These are phyloP conservation scores for Drosophila punjabiensis DNA, from an alignment of 1,140 invertebrate species.

Conservation along the genomic window DNA sequence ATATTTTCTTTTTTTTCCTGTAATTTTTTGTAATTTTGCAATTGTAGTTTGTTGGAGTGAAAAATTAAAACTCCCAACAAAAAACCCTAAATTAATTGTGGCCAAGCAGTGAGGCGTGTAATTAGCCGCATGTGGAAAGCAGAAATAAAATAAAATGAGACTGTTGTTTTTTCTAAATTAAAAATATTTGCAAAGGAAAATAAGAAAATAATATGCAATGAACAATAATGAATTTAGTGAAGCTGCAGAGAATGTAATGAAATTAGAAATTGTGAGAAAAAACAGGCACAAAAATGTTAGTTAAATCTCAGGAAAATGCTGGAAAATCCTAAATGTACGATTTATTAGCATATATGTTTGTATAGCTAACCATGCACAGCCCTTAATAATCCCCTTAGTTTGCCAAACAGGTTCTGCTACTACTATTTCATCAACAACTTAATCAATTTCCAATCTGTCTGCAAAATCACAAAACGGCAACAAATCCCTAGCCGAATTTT, in stretches of 20 bases:
- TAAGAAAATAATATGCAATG: not conserved
- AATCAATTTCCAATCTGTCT: conserved; percentile 40
- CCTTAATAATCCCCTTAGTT: conserved; percentile 6
- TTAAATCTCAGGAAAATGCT: no score
- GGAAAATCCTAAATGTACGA: not conserved
- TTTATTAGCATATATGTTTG: not conserved
- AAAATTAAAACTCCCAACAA: conserved; percentile 47
- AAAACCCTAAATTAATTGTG: conserved; percentile 46
- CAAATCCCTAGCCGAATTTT: conserved; percentile 37
- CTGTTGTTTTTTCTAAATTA: conserved; percentile 16
- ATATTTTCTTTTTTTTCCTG: not conserved
- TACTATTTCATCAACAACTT: conserved; percentile 26
- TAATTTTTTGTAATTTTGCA: conserved; percentile 35
- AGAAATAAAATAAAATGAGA: conserved; percentile 16
- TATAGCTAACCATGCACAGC: not conserved
- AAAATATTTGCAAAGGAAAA: conserved; percentile 5
- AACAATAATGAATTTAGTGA: conserved; percentile 2
- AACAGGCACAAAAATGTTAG: not conserved
- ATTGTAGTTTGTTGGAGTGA: conserved; percentile 52
- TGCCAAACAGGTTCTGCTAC: not conserved
- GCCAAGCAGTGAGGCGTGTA: conserved; percentile 55
- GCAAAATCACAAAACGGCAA: conserved; percentile 30
- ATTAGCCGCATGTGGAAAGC: conserved; percentile 53
- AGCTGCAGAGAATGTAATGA: not conserved
- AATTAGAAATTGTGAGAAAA: not conserved